Percentiles rank a stretch among this genome's conserved stretches.
Conservation (phyloP, 92 coral and sea anemone genomes). For the Porites lobata region DNA sequence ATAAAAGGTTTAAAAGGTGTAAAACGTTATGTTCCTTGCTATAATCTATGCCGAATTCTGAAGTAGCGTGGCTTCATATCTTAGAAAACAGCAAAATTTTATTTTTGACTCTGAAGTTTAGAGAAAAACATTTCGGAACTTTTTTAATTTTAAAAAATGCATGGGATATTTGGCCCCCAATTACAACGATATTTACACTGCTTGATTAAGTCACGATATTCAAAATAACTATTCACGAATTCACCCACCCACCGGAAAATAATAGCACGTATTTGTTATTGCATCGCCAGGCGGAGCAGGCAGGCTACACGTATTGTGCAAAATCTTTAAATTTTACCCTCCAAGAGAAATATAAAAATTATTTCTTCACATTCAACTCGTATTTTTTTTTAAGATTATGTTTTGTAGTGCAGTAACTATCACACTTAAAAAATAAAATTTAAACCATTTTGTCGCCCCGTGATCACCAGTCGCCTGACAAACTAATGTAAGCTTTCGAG, state of each 20-base stretch:
- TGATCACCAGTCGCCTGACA: too few relatives aligned
- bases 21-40: too few relatives aligned
- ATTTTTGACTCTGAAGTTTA: background rate
- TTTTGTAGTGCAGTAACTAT: background rate
- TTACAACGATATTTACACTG: background rate
- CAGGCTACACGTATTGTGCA: background rate
- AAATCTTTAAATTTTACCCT: background rate
- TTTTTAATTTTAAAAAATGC: background rate
- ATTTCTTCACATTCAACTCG: background rate
- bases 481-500: too few relatives aligned
- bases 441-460: too few relatives aligned
- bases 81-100: background rate
- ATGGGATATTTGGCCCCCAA: background rate
- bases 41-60: too few relatives aligned
- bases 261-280: constrained; percentile 20
- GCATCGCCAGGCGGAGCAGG: background rate
- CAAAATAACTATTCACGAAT: constrained; percentile 30
- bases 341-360: background rate
- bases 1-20: too few relatives aligned
- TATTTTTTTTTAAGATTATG: background rate
- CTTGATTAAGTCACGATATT: constrained; percentile 17
- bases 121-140: background rate
- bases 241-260: constrained; percentile 24
- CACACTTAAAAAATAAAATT: too few relatives aligned
- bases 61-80: too few relatives aligned